These are phyloP conservation scores for Parnassius glacialis DNA, from an alignment of 2,888 invertebrate species.

Conservation along the genomic window DNA sequence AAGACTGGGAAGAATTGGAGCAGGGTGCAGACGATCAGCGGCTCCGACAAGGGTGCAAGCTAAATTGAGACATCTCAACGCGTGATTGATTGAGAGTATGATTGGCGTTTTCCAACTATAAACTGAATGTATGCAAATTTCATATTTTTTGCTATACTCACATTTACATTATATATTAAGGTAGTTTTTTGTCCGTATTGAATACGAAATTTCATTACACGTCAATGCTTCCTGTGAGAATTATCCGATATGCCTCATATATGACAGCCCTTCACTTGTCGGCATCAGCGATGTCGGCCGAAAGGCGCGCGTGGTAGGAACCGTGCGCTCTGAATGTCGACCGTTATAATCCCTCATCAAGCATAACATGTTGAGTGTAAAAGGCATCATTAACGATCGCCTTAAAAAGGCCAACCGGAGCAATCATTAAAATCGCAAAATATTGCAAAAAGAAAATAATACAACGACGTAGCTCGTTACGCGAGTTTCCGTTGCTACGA, in stretches of 20 bases:
- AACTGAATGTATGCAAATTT: conserved; percentile 62
- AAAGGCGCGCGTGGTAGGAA: conserved; percentile 53
- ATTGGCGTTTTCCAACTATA: conserved; percentile 65
- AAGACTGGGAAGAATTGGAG: conserved; percentile 44
- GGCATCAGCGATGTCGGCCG: conserved; percentile 42
- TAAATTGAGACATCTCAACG: conserved; percentile 73
- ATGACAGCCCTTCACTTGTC: conserved; percentile 76
- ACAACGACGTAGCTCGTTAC: conserved; percentile 69
- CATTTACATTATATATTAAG: conserved; percentile 26
- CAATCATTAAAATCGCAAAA: conserved; percentile 76
- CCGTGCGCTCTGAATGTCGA: conserved; percentile 52
- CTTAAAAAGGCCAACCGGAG: conserved; percentile 77
- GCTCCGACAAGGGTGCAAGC: conserved; percentile 56
- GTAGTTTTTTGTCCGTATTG: conserved; percentile 46
- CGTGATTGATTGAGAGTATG: conserved; percentile 71
- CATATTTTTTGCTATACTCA: conserved; percentile 48
- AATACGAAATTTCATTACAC: conserved; percentile 61
- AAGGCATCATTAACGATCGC: conserved; percentile 77
- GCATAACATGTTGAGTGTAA: conserved; percentile 70
- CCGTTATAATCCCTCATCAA: conserved; percentile 77
- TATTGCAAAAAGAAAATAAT: conserved; percentile 72
- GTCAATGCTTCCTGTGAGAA: conserved; percentile 64
- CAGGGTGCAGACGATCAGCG: conserved; percentile 33
- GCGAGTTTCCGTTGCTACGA: conserved; percentile 76
- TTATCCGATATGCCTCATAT: conserved; percentile 60